Percentiles rank a stretch among this genome's conserved stretches.
phyloP scores from a whole-genome alignment of 1,140 invertebrate species.

The Drosophila nannoptera region DNA sequence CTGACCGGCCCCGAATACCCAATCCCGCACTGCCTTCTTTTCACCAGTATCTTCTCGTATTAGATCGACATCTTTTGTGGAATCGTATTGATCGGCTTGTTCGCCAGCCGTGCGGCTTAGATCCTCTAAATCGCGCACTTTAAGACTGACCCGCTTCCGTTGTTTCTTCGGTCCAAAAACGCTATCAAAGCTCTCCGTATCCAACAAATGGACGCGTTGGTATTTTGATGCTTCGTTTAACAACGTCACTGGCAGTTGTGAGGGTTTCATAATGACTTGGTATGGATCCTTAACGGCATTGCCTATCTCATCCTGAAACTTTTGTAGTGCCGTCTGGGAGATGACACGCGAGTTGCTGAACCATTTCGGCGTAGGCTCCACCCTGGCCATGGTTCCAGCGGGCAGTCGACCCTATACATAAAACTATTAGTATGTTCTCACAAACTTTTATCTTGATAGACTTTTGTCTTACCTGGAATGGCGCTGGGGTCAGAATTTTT shows the following conservation, averaged over 20 bases:
- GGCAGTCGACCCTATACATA: constrained; percentile 87
- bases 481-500: constrained; percentile 95
- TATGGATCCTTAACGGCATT: constrained; percentile 97
- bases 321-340: constrained; percentile 95
- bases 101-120: constrained; percentile 86
- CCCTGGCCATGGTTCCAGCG: constrained; percentile 94
- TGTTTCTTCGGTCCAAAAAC: constrained; percentile 97
- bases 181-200: constrained; percentile 95
- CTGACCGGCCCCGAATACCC: constrained; percentile 95
- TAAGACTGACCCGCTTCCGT: constrained; percentile 93
- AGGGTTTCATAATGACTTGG: constrained; percentile 98
- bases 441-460: neutral
- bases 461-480: constrained; percentile 83
- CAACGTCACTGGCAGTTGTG: constrained; percentile 95
- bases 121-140: constrained; percentile 85
- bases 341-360: constrained; percentile 97
- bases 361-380: constrained; percentile 99
- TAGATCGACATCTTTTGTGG: constrained; percentile 89
- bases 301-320: constrained; percentile 97
- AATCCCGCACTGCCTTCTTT: constrained; percentile 86
- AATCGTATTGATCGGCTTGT: constrained; percentile 87
- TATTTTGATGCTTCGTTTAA: constrained; percentile 96
- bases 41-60: constrained; percentile 90
- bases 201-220: constrained; percentile 94
- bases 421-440: neutral